Conservation (phyloP, 2,888 invertebrate species). For the Pyrgus malvae region DNA sequence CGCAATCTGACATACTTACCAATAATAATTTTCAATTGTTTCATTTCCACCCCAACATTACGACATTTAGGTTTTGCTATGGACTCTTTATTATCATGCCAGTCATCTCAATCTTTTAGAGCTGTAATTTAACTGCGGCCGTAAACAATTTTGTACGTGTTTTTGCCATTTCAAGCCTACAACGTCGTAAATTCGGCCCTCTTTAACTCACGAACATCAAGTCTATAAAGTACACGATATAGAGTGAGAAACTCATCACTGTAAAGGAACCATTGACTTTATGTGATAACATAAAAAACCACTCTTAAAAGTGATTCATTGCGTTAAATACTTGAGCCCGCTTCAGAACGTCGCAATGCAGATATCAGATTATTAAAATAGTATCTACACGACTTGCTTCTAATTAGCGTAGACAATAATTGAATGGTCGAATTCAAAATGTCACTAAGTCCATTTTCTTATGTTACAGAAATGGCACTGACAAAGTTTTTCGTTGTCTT, state of each 20-base stretch:
- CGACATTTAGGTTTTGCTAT: slow-evolving; percentile 8
- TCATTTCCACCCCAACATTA: too few species aligned
- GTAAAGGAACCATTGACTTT: slow-evolving; percentile 27
- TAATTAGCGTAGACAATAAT: slow-evolving; percentile 17
- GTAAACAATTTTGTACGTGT: slow-evolving; percentile 53
- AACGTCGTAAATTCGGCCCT: slow-evolving; percentile 50
- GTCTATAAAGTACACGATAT: slow-evolving; percentile 56
- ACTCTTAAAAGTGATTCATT: background rate
- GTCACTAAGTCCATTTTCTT: too few species aligned
- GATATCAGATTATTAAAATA: background rate
- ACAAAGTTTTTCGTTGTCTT: too few species aligned
- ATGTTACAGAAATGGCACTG: too few species aligned
- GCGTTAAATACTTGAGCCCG: background rate
- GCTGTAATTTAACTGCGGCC: slow-evolving; percentile 42
- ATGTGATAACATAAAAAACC: slow-evolving; percentile 7
- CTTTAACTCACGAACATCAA: slow-evolving; percentile 43
- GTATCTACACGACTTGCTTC: too few species aligned
- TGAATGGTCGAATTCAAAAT: too few species aligned
- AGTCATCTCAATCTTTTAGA: slow-evolving; percentile 17
- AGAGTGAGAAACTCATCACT: slow-evolving; percentile 46
- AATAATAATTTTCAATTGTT: too few species aligned
- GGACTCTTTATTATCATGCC: slow-evolving; percentile 11
- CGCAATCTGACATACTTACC: too few species aligned
- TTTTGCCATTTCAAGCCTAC: slow-evolving; percentile 48
- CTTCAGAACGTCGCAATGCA: background rate